phyloP scores from a whole-genome alignment of 2,888 invertebrate genomes.

The Synergus itoensis region DNA sequence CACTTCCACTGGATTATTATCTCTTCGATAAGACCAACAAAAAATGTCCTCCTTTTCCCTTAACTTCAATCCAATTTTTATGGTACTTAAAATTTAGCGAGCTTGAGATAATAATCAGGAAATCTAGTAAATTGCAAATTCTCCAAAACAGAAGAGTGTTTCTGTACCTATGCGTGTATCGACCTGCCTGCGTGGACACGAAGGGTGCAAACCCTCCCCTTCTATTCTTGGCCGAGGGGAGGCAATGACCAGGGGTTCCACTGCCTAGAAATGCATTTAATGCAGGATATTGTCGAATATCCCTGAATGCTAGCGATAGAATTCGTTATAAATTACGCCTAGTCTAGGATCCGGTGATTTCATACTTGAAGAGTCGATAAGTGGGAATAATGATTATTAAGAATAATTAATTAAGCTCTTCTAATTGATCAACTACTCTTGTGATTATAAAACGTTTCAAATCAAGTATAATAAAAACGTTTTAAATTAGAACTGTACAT shows the following conservation, averaged over 20 bases:
- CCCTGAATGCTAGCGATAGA: conserved; percentile 41
- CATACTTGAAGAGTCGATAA: no score
- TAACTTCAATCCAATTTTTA: not conserved
- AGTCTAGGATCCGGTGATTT: not conserved
- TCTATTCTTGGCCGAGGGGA: conserved; percentile 59
- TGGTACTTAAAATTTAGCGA: not conserved
- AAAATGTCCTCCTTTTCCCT: no score
- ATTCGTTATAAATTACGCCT: conserved; percentile 44
- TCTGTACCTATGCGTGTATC: conserved; percentile 64
- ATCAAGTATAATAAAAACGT: no score
- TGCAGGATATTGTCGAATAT: conserved; percentile 60
- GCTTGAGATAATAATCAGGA: not conserved
- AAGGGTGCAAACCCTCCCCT: conserved; percentile 63
- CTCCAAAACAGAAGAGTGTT: conserved; percentile 30
- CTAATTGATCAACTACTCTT: no score
- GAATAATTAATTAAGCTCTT: no score
- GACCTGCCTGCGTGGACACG: conserved; percentile 69
- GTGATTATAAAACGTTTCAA: no score
- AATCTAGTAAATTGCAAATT: conserved; percentile 23
- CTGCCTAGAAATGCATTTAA: conserved; percentile 66
- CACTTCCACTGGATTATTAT: no score
- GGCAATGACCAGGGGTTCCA: conserved; percentile 64
- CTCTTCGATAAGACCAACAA: no score
- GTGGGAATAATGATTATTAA: no score
- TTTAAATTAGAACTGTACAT: not conserved